These are phyloP conservation scores for Myotis findleyi DNA, from an alignment of 2,797 vertebrate species.

Conservation along the genomic window DNA sequence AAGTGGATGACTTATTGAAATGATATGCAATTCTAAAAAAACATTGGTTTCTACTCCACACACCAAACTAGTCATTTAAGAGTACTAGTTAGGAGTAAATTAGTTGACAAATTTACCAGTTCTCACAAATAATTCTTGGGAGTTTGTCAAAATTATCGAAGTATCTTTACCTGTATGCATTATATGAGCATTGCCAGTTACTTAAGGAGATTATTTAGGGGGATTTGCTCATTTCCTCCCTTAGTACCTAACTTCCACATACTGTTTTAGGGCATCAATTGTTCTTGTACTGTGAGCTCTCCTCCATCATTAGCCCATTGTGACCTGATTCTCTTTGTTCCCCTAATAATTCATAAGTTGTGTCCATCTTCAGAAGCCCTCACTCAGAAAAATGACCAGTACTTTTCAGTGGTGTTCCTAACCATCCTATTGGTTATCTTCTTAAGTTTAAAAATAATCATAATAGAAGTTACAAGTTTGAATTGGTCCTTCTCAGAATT, in stretches of 20 bases:
- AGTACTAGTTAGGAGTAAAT: background rate
- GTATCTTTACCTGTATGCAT: background rate
- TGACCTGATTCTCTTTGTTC: background rate
- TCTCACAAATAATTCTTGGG: background rate
- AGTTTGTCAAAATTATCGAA: slow-evolving; percentile 17
- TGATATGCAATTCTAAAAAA: background rate
- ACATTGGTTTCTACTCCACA: background rate
- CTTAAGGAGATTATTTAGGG: background rate
- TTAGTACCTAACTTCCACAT: background rate
- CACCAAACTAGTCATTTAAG: background rate
- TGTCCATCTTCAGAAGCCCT: background rate
- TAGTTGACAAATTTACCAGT: background rate
- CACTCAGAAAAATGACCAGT: slow-evolving; percentile 52
- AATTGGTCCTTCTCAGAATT: slow-evolving; percentile 62
- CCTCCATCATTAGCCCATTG: background rate
- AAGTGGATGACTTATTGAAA: background rate
- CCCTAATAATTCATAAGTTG: background rate
- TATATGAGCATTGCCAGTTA: background rate
- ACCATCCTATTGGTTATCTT: slow-evolving; percentile 24
- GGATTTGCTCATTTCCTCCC: background rate
- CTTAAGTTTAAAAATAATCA: slow-evolving; percentile 57
- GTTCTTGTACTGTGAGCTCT: background rate
- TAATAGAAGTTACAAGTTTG: slow-evolving; percentile 49
- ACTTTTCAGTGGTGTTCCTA: slow-evolving; percentile 49
- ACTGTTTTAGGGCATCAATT: background rate